phyloP scores from a whole-genome alignment of 1,140 invertebrate genomes.

The Leptestheria dahalacensis region DNA sequence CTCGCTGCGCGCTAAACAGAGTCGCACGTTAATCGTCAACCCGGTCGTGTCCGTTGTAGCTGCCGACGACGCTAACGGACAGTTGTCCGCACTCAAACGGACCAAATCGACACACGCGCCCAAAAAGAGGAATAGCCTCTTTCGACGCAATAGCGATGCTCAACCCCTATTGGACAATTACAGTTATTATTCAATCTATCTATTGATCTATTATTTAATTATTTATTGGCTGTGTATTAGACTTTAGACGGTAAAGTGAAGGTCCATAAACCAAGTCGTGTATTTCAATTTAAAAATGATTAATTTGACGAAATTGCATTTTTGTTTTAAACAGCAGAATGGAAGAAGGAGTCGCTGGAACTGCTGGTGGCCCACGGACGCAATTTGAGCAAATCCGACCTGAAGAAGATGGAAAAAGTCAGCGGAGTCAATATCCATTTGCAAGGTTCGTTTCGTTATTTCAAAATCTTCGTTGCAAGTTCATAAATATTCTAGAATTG shows the following conservation, averaged over 20 bases:
- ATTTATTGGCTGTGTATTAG: no score
- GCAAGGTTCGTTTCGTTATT: no score
- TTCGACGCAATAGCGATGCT: background rate
- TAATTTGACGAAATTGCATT: background rate
- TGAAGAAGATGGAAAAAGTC: slow-evolving; percentile 46
- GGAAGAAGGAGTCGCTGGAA: slow-evolving; percentile 26
- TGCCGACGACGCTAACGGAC: background rate
- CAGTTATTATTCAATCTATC: no score
- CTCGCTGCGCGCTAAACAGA: background rate
- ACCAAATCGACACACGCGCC: background rate
- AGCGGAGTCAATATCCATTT: slow-evolving; percentile 71
- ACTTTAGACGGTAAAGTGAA: no score
- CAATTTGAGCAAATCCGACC: slow-evolving; percentile 26
- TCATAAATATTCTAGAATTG: background rate
- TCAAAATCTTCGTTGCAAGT: no score
- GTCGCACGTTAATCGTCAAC: background rate
- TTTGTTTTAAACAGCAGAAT: slow-evolving; percentile 20
- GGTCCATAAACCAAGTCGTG: no score
- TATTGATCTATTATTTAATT: no score
- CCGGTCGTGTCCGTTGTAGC: background rate
- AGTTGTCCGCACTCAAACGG: background rate
- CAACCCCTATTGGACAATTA: background rate
- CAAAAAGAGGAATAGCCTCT: background rate
- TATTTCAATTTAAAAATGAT: background rate
- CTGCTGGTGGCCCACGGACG: slow-evolving; percentile 25